Evolutionary conservation across 2,113 vertebrate species (phyloP).

Genomic region (Thermophis baileyi): DNA sequence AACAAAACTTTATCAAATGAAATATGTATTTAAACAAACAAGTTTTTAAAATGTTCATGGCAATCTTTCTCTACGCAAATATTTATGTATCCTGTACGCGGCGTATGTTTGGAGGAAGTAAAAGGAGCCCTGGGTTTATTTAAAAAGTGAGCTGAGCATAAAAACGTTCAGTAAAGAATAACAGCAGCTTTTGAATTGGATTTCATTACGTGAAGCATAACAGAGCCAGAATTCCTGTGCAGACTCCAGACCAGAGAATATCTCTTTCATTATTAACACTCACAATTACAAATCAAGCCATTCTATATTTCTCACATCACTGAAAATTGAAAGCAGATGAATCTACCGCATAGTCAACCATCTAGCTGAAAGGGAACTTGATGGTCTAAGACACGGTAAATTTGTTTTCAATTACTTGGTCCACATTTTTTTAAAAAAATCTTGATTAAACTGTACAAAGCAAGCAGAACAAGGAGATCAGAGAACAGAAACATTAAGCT

Average conservation of each 20-base stretch:
- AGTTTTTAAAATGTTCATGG: not conserved
- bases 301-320: conserved; percentile 68
- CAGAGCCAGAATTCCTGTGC: conserved; percentile 31
- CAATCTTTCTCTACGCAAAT: not conserved
- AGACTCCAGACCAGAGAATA: conserved; percentile 28
- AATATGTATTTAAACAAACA: not conserved
- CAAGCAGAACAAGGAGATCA: conserved; percentile 52
- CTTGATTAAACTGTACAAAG: conserved; percentile 62
- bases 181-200: conserved; percentile 19
- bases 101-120: not conserved
- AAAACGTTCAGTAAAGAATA: conserved; percentile 9
- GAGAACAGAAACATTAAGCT: conserved; percentile 52
- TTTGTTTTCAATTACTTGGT: conserved; percentile 74
- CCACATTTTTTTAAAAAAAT: conserved; percentile 46
- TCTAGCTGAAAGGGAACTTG: conserved; percentile 52
- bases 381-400: conserved; percentile 63
- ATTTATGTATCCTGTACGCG: not conserved
- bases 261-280: conserved; percentile 48
- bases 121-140: not conserved
- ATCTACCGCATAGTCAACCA: conserved; percentile 60
- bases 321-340: conserved; percentile 73
- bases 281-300: conserved; percentile 71
- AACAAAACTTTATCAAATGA: not conserved
- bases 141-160: not conserved
- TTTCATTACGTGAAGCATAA: conserved; percentile 35